A percentile compares a stretch with the other conserved stretches of the same genome.
phyloP scores from a whole-genome alignment of 2,888 invertebrate genomes.

The Lepas anatifera region DNA sequence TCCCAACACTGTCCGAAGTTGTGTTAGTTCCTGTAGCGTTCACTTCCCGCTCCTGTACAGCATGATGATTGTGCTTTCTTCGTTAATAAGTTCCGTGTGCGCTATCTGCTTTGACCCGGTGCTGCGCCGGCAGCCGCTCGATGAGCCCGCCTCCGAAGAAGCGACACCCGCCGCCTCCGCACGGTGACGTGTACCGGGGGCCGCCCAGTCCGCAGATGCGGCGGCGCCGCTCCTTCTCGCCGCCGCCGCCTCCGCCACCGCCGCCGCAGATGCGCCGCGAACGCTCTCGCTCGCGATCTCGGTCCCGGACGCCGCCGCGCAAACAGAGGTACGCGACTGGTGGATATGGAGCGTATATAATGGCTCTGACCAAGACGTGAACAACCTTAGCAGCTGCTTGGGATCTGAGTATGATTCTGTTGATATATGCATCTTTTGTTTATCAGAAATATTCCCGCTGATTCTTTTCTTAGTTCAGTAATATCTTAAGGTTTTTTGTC shows the following conservation, averaged over 20 bases:
- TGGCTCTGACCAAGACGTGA: too few relatives aligned
- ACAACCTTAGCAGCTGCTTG: too few relatives aligned
- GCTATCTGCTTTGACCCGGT: background rate
- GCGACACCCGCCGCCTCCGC: conserved; percentile 6
- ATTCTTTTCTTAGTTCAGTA: too few relatives aligned
- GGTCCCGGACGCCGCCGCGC: too few relatives aligned
- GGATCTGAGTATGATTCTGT: too few relatives aligned
- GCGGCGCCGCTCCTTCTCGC: background rate
- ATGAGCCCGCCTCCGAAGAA: background rate
- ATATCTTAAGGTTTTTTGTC: too few relatives aligned
- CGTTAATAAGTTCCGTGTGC: background rate
- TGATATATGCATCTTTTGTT: too few relatives aligned
- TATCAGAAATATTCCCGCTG: too few relatives aligned
- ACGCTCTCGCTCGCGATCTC: conserved; percentile 1
- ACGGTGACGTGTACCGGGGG: background rate
- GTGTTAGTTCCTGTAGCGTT: background rate
- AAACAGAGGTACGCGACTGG: conserved; percentile 6
- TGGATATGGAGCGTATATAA: too few relatives aligned
- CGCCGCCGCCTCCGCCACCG: conserved; percentile 10
- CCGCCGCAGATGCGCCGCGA: background rate
- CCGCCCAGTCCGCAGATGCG: conserved; percentile 4
- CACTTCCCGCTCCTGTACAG: background rate
- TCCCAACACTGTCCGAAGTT: background rate
- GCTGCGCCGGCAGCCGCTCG: background rate
- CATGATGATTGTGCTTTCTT: background rate